phyloP scores from a whole-genome alignment of 1,140 invertebrate genomes.

The Caerostris darwini region DNA sequence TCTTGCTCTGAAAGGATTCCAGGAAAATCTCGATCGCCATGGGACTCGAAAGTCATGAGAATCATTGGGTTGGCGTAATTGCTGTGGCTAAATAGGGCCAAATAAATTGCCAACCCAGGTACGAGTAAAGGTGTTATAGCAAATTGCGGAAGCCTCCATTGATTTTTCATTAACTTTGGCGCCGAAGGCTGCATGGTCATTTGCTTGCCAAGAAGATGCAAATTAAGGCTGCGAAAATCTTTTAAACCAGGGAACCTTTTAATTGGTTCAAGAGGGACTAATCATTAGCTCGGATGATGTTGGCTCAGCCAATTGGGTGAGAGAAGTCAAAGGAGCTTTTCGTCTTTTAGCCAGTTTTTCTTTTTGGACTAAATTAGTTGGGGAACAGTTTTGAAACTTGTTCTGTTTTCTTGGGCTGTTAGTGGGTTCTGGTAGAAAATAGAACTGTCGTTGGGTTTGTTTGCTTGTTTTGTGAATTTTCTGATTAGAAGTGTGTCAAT shows the following conservation, averaged over 20 bases:
- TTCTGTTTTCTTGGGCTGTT: background rate
- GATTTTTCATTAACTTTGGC: conserved; percentile 42
- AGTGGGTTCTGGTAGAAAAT: background rate
- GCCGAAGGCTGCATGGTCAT: conserved; percentile 6
- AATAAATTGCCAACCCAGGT: conserved; percentile 8
- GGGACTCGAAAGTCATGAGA: background rate
- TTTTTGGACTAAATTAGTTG: background rate
- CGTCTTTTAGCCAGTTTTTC: background rate
- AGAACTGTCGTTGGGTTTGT: no score
- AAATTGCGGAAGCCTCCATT: conserved; percentile 1
- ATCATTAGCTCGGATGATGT: conserved; percentile 42
- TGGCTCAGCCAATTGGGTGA: conserved; percentile 24
- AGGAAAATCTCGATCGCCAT: background rate
- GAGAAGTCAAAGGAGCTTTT: background rate
- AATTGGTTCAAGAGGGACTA: conserved; percentile 34
- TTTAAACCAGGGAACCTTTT: conserved; percentile 42
- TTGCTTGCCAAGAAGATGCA: conserved; percentile 27
- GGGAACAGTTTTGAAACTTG: background rate
- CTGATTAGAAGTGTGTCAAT: no score
- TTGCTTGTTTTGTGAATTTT: no score
- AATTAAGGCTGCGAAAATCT: conserved; percentile 32
- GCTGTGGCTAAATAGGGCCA: conserved; percentile 33
- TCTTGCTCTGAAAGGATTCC: background rate
- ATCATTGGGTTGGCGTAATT: conserved; percentile 21
- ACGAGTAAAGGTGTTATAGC: conserved; percentile 18